Evolutionary conservation across 2,113 vertebrate genomes (phyloP).

Genomic region (Antigone vipio): DNA sequence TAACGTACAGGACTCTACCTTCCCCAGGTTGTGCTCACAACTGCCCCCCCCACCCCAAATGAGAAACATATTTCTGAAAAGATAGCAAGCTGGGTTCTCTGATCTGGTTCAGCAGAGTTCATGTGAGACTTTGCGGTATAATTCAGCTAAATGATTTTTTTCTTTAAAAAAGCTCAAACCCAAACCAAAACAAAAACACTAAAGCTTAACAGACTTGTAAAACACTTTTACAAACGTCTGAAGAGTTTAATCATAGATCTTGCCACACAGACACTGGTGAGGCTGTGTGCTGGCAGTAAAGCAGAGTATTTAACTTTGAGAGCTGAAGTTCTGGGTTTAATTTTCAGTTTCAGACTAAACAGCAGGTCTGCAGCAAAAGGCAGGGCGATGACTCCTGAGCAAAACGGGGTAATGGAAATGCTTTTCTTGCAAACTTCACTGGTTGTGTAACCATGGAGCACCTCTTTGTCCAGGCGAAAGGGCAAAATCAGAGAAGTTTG

Average conservation of each 20-base stretch:
- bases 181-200: not conserved
- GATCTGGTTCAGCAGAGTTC: not conserved
- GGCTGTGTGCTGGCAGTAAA: slow-evolving; percentile 11
- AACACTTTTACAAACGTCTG: slow-evolving; percentile 40
- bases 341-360: slow-evolving; percentile 72
- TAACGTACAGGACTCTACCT: not conserved
- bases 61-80: not conserved
- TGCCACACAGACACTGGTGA: slow-evolving; percentile 46
- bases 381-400: slow-evolving; percentile 14
- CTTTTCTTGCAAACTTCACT: not conserved
- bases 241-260: slow-evolving; percentile 31
- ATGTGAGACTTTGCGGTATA: not conserved
- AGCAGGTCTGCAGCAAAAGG: slow-evolving; percentile 54
- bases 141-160: not conserved
- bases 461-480: not conserved
- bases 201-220: slow-evolving; percentile 39
- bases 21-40: not conserved
- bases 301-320: slow-evolving; percentile 26
- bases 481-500: not conserved
- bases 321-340: slow-evolving; percentile 66
- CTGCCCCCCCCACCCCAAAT: not conserved
- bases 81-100: not conserved
- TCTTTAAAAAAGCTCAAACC: not conserved
- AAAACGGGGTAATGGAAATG: slow-evolving; percentile 17
- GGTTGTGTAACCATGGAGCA: not conserved